Conservation (phyloP, 2,113 vertebrate species). For the Thalassoma bifasciatum region DNA sequence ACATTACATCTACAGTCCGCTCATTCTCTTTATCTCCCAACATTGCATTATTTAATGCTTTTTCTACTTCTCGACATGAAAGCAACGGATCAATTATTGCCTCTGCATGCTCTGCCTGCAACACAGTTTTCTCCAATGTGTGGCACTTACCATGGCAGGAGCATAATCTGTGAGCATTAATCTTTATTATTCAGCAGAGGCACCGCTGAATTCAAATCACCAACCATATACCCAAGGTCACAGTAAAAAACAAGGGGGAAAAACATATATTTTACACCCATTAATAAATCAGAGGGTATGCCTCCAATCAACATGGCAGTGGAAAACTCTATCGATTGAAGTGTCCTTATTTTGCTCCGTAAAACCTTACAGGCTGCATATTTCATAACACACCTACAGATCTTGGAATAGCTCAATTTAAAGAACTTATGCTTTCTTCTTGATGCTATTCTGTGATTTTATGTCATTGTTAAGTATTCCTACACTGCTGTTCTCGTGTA, state of each 20-base stretch:
- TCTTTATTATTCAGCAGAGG: slow-evolving; percentile 71
- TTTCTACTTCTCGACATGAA: slow-evolving; percentile 49
- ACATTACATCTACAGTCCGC: slow-evolving; percentile 32
- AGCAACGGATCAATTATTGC: slow-evolving; percentile 49
- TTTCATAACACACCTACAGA: slow-evolving; percentile 48
- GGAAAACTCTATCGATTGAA: slow-evolving; percentile 57
- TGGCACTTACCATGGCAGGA: slow-evolving; percentile 55
- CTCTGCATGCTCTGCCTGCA: slow-evolving; percentile 14
- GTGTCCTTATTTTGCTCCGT: slow-evolving; percentile 38
- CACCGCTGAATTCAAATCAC: slow-evolving; percentile 58
- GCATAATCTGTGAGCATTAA: slow-evolving; percentile 68
- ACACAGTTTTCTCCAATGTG: slow-evolving; percentile 60
- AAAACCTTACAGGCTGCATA: slow-evolving; percentile 45
- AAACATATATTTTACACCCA: slow-evolving; percentile 32
- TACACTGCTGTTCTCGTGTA: slow-evolving; percentile 13
- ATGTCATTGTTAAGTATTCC: slow-evolving; percentile 14
- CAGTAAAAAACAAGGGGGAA: not conserved
- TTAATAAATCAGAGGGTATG: slow-evolving; percentile 59
- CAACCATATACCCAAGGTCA: slow-evolving; percentile 68
- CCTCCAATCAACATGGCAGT: slow-evolving; percentile 51
- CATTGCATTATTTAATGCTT: slow-evolving; percentile 38
- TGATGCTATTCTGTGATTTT: slow-evolving; percentile 15
- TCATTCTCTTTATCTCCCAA: slow-evolving; percentile 31
- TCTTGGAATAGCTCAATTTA: slow-evolving; percentile 12
- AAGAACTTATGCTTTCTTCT: slow-evolving; percentile 28